These are phyloP conservation scores for Microctonus brassicae DNA, from an alignment of 2,888 invertebrate species.

Conservation along the genomic window DNA sequence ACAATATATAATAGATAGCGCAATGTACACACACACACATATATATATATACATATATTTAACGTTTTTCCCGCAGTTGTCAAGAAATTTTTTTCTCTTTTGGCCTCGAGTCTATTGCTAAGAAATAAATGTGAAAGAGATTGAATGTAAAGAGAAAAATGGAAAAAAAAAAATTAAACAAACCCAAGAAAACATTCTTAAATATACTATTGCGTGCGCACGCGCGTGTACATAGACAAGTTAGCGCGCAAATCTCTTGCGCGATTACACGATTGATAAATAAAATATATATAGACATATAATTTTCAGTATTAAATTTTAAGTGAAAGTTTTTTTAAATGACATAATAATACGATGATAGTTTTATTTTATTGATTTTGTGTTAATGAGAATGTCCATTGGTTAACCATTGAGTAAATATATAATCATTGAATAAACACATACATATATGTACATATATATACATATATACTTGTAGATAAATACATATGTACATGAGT, in stretches of 20 bases:
- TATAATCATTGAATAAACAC: background rate
- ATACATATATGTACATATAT: background rate
- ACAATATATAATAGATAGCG: background rate
- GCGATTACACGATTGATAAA: conserved; percentile 26
- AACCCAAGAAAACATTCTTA: conserved; percentile 1
- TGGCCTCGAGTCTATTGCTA: background rate
- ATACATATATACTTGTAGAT: background rate
- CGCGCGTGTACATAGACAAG: conserved; percentile 9
- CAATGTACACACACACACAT: background rate
- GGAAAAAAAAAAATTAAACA: background rate
- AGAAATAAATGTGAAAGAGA: conserved; percentile 6
- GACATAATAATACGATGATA: conserved; percentile 22
- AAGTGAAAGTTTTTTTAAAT: conserved; percentile 25
- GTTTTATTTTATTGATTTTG: conserved; percentile 15
- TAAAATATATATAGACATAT: conserved; percentile 13
- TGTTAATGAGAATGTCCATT: conserved; percentile 12
- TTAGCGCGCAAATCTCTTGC: conserved; percentile 22
- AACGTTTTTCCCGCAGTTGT: background rate
- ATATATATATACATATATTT: background rate
- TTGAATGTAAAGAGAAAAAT: background rate
- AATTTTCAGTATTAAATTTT: background rate
- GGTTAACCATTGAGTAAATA: background rate
- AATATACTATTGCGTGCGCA: background rate
- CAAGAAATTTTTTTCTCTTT: conserved; percentile 10
- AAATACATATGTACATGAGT: too few relatives aligned